Evolutionary conservation across 2,888 invertebrate genomes (phyloP).

Genomic region (Leuctra nigra): DNA sequence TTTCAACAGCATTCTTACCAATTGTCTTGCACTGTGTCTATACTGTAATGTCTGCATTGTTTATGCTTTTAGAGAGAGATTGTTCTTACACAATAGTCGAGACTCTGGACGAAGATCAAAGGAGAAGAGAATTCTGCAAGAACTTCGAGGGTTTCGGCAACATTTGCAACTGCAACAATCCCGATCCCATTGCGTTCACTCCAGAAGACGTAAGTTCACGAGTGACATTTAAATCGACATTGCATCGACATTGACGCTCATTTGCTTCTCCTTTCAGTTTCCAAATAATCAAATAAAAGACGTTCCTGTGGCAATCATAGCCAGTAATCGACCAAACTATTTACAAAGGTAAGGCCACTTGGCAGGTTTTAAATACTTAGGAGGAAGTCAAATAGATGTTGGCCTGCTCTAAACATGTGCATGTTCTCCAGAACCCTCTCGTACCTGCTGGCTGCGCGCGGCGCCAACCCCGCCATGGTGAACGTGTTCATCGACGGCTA

Average conservation of each 20-base stretch:
- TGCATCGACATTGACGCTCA: neutral
- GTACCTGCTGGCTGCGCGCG: constrained; percentile 45
- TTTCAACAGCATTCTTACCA: too few species aligned
- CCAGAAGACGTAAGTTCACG: constrained; percentile 32
- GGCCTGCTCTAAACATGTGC: neutral
- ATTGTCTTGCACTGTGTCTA: too few species aligned
- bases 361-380: too few species aligned
- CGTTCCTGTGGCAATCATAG: constrained; percentile 51
- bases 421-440: constrained; percentile 42
- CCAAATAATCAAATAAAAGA: constrained; percentile 41
- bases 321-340: constrained; percentile 52
- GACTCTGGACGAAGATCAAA: too few species aligned
- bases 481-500: constrained; percentile 53
- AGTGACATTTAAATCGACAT: neutral
- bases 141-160: constrained; percentile 52
- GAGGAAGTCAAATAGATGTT: too few species aligned
- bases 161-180: constrained; percentile 49
- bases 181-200: constrained; percentile 45
- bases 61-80: too few species aligned
- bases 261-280: constrained; percentile 35
- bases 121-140: constrained; percentile 47
- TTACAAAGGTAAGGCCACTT: constrained; percentile 44
- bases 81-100: too few species aligned
- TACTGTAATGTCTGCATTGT: too few species aligned
- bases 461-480: constrained; percentile 47